Conservation (phyloP, 1,140 invertebrate genomes). For the Onthophagus taurus region DNA sequence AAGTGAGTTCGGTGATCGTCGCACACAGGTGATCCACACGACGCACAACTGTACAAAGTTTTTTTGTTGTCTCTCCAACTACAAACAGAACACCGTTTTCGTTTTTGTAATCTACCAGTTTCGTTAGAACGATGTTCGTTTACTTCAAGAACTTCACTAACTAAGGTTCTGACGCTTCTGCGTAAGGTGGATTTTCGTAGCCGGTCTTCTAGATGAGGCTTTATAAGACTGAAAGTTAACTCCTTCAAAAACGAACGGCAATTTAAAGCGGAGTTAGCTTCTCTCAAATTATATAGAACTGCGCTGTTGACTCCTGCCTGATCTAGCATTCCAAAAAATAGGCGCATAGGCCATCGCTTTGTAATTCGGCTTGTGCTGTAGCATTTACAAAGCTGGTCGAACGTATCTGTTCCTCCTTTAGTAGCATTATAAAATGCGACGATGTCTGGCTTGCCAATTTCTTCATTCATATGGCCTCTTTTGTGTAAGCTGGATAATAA, state of each 20-base stretch:
- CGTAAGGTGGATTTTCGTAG: not conserved
- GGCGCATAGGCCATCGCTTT: not conserved
- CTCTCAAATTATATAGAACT: too few relatives aligned
- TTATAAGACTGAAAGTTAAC: not conserved
- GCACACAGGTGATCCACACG: too few relatives aligned
- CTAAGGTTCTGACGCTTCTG: too few relatives aligned
- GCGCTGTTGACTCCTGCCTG: too few relatives aligned
- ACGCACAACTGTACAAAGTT: too few relatives aligned
- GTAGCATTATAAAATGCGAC: too few relatives aligned
- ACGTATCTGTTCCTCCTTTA: too few relatives aligned
- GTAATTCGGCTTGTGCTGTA: not conserved
- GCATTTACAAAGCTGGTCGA: not conserved
- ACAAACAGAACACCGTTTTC: constrained; percentile 1
- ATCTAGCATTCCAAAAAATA: not conserved
- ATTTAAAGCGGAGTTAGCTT: not conserved
- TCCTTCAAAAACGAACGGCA: not conserved
- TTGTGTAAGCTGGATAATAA: too few relatives aligned
- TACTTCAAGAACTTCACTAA: not conserved
- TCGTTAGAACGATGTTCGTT: not conserved
- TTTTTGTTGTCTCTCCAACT: not conserved
- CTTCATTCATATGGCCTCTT: too few relatives aligned
- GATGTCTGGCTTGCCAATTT: too few relatives aligned
- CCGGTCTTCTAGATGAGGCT: not conserved
- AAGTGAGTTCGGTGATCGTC: too few relatives aligned
- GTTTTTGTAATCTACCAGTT: not conserved